phyloP scores from a whole-genome alignment of 2,797 vertebrate species.

The Diplodus sargus region DNA sequence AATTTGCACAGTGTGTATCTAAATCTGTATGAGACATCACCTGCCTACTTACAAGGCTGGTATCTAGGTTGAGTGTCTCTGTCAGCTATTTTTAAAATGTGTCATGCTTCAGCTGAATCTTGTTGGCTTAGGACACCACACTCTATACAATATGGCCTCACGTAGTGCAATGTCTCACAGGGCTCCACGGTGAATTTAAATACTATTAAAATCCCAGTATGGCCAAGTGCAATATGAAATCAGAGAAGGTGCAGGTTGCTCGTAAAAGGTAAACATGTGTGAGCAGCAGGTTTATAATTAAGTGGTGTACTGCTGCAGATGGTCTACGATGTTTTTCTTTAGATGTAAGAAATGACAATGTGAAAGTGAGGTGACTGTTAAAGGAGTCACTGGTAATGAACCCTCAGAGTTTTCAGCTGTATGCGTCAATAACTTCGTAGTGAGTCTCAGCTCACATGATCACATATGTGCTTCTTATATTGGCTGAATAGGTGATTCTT shows the following conservation, averaged over 20 bases:
- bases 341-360: neutral
- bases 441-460: neutral
- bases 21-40: constrained; percentile 65
- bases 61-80: constrained; percentile 72
- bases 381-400: neutral
- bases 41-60: constrained; percentile 56
- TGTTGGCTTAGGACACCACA: constrained; percentile 35
- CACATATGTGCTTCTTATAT: no score
- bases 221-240: no score
- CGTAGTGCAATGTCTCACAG: no score
- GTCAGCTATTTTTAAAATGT: constrained; percentile 72
- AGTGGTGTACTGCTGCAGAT: no score
- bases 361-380: neutral
- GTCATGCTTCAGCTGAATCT: constrained; percentile 59
- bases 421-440: neutral
- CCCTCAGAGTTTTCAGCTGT: neutral
- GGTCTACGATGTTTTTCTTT: no score
- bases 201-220: no score
- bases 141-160: constrained; percentile 16
- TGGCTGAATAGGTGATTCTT: neutral
- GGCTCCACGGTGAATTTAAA: no score
- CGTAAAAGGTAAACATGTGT: no score
- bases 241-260: no score
- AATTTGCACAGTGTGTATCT: constrained; percentile 56
- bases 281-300: no score